A percentile compares a stretch with the other conserved stretches of the same genome.
Conservation (phyloP, 2,113 vertebrate genomes). For the Tauraco erythrolophus region DNA sequence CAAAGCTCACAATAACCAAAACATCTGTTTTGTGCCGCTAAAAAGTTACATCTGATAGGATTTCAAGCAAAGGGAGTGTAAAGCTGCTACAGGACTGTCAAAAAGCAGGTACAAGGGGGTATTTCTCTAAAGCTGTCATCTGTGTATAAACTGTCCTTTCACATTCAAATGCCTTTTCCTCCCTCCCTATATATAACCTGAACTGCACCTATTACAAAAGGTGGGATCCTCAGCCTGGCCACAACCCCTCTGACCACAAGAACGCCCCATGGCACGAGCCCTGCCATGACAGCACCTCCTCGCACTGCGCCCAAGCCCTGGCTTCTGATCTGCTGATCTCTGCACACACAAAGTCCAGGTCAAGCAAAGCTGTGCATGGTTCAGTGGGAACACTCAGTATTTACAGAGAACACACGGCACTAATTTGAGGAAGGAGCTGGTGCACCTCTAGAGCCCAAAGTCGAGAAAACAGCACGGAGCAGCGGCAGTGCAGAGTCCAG, state of each 20-base stretch:
- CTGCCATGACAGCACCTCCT: neutral
- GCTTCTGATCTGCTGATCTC: neutral
- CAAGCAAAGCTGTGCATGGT: neutral
- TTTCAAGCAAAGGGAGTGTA: neutral
- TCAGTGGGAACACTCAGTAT: neutral
- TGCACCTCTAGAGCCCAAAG: neutral
- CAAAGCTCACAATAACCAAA: neutral
- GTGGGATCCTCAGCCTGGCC: neutral
- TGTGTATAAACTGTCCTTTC: neutral
- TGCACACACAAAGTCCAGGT: neutral
- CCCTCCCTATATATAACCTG: fast-evolving
- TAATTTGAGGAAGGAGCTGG: neutral
- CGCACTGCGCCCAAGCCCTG: fast-evolving
- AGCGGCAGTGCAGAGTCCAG: neutral
- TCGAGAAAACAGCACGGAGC: neutral
- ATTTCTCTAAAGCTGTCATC: neutral
- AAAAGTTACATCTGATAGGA: neutral
- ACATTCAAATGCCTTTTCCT: neutral
- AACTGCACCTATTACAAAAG: neutral
- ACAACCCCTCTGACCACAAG: neutral
- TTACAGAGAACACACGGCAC: neutral
- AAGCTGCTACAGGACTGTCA: neutral
- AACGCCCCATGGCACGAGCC: too few species aligned
- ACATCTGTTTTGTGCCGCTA: neutral
- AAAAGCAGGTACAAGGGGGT: neutral